A percentile compares a stretch with the other conserved stretches of the same genome.
Evolutionary conservation across 2,113 vertebrate species (phyloP).

Genomic region (Coptodon rendalli): DNA sequence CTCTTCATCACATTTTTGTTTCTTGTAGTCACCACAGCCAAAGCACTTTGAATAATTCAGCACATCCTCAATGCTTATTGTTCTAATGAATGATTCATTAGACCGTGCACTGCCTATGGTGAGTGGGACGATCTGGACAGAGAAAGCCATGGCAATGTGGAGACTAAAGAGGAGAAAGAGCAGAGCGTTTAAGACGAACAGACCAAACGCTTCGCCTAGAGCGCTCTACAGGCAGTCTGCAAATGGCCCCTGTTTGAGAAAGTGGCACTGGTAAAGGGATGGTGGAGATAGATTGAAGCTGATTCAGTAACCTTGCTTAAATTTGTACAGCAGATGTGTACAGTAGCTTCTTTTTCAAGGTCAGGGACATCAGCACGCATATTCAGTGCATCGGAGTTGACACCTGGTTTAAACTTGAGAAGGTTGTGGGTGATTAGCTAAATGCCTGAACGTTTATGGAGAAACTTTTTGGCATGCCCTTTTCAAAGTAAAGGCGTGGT

Average conservation of each 20-base stretch:
- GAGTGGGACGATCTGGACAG: slow-evolving; percentile 5
- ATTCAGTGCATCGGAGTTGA: not conserved
- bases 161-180: not conserved
- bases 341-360: not conserved
- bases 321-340: not conserved
- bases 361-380: not conserved
- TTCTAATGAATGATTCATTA: slow-evolving; percentile 58
- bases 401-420: not conserved
- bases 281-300: not conserved
- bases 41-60: slow-evolving; percentile 65
- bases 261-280: not conserved
- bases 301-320: not conserved
- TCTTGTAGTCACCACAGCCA: slow-evolving; percentile 2
- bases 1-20: slow-evolving; percentile 14
- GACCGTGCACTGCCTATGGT: not conserved
- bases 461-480: not conserved
- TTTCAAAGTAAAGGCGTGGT: not conserved
- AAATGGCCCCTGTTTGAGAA: not conserved
- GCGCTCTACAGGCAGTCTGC: slow-evolving; percentile 19
- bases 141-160: not conserved
- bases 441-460: not conserved
- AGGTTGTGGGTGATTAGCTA: not conserved
- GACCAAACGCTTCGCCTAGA: slow-evolving; percentile 13
- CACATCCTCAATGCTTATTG: slow-evolving; percentile 17
- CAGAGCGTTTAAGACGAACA: slow-evolving; percentile 11